Conservation (phyloP, 2,888 invertebrate genomes). For the Therioaphis trifolii region DNA sequence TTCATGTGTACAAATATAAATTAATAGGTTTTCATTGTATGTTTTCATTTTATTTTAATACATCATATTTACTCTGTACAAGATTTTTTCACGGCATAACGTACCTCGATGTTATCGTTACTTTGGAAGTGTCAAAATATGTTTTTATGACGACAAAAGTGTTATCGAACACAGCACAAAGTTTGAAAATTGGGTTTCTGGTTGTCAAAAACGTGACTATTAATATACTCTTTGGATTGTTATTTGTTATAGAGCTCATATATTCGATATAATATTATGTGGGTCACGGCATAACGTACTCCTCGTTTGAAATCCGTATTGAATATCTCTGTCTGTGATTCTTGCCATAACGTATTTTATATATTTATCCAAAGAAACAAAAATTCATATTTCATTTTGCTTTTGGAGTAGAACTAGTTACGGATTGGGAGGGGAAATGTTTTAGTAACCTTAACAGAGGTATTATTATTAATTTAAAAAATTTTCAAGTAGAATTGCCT, state of each 20-base stretch:
- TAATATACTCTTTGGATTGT: neutral
- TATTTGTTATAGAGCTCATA: neutral
- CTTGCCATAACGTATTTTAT: neutral
- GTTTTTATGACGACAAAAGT: constrained; percentile 3
- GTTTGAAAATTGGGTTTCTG: neutral
- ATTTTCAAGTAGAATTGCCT: no score
- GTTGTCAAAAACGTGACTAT: neutral
- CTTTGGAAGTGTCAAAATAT: neutral
- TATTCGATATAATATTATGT: neutral
- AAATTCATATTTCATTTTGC: neutral
- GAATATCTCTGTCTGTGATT: neutral
- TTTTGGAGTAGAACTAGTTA: neutral
- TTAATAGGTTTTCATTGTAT: no score
- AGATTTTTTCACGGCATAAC: neutral
- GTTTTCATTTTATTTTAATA: neutral
- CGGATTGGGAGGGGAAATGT: no score
- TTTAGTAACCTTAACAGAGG: neutral
- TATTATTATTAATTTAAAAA: neutral
- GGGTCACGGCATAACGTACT: neutral
- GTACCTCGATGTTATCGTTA: neutral
- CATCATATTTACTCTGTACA: neutral
- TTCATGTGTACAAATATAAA: no score
- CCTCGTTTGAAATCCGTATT: neutral
- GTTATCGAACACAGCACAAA: neutral
- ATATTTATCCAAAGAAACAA: neutral